Evolutionary conservation across 2,113 vertebrate genomes (phyloP).

Genomic region (Alces alces): DNA sequence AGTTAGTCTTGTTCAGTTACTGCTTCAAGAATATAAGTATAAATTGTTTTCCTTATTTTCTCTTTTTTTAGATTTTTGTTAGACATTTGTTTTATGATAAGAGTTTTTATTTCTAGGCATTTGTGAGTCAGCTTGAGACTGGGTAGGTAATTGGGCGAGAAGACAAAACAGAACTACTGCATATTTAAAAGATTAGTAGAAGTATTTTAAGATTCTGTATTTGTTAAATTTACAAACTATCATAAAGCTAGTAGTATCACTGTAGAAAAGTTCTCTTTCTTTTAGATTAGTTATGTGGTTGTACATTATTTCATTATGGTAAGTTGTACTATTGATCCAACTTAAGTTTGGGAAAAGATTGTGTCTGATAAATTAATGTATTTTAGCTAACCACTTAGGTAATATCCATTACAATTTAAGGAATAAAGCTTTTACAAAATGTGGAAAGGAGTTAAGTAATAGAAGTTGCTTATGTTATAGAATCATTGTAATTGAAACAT

Average conservation of each 20-base stretch:
- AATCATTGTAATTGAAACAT: not conserved
- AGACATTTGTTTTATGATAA: not conserved
- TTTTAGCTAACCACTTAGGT: not conserved
- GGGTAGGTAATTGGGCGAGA: not conserved
- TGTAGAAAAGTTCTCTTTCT: not conserved
- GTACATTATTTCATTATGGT: not conserved
- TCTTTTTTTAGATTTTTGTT: not conserved
- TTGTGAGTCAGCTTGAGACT: not conserved
- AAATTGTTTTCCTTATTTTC: not conserved
- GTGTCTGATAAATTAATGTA: not conserved
- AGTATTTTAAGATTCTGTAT: not conserved
- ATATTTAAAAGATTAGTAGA: slow-evolving; percentile 9
- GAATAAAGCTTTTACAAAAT: not conserved
- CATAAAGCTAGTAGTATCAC: not conserved
- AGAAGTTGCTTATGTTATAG: not conserved
- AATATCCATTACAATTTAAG: not conserved
- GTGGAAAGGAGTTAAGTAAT: not conserved
- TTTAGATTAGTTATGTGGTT: not conserved
- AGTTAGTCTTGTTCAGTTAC: not conserved
- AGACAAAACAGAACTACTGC: not conserved
- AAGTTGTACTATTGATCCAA: not conserved
- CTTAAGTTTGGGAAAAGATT: not conserved
- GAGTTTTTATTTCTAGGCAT: slow-evolving; percentile 27
- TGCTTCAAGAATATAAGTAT: not conserved
- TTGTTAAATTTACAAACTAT: slow-evolving; percentile 1